Conservation (phyloP, 2,888 invertebrate genomes). For the Drosophila heteroneura region DNA sequence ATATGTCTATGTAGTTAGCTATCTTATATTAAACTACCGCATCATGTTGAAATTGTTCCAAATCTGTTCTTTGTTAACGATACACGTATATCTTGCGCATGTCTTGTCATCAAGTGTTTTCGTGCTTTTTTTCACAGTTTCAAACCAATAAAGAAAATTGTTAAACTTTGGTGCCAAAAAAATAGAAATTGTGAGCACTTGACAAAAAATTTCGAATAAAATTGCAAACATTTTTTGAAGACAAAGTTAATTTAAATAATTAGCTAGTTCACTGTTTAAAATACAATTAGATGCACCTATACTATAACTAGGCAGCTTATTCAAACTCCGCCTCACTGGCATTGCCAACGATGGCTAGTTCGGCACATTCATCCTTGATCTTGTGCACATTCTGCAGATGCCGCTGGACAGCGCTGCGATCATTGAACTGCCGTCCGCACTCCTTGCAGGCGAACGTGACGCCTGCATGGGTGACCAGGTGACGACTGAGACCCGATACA, state of each 20-base stretch:
- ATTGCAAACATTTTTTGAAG: slow-evolving; percentile 26
- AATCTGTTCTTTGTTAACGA: slow-evolving; percentile 37
- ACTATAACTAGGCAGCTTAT: slow-evolving; percentile 3
- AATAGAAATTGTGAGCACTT: slow-evolving; percentile 46
- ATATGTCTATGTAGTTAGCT: slow-evolving; percentile 58
- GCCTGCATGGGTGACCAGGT: slow-evolving; percentile 89
- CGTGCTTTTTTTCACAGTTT: slow-evolving; percentile 47
- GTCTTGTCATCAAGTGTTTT: slow-evolving; percentile 46
- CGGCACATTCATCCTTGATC: slow-evolving; percentile 24
- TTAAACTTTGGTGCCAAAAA: slow-evolving; percentile 61
- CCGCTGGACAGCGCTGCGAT: slow-evolving; percentile 90
- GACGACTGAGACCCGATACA: slow-evolving; percentile 89
- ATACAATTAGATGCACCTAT: background rate
- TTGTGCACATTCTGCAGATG: slow-evolving; percentile 86
- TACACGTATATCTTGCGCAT: slow-evolving; percentile 22
- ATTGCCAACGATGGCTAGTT: slow-evolving; percentile 39
- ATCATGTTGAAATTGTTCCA: slow-evolving; percentile 55
- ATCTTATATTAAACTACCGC: slow-evolving; percentile 32
- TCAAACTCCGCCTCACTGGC: slow-evolving; percentile 32
- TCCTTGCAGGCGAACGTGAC: slow-evolving; percentile 88
- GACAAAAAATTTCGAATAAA: slow-evolving; percentile 55
- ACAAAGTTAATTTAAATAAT: background rate
- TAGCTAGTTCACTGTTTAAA: background rate
- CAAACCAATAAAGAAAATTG: slow-evolving; percentile 30
- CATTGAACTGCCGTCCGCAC: slow-evolving; percentile 89